A percentile compares a stretch with the other conserved stretches of the same genome.
phyloP scores from a whole-genome alignment of 2,113 vertebrate species.

The Indicator maculatus region DNA sequence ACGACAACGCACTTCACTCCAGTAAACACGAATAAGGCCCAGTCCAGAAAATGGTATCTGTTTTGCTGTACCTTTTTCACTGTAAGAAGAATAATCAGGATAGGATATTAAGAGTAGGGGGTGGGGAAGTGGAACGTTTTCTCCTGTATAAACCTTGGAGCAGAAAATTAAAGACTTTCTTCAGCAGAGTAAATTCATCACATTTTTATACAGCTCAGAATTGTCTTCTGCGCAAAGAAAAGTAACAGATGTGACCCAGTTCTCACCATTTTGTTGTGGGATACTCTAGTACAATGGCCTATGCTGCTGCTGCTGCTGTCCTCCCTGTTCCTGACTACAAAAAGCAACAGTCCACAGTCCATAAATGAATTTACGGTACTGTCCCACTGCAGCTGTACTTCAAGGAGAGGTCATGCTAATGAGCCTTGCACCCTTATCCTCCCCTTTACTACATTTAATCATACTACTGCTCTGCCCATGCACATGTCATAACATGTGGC shows the following conservation, averaged over 20 bases:
- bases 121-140: not conserved
- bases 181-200: conserved; percentile 4
- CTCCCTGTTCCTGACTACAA: not conserved
- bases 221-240: conserved; percentile 35
- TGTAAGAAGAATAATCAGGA: conserved; percentile 55
- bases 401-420: not conserved
- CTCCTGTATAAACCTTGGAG: not conserved
- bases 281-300: not conserved
- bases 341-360: not conserved
- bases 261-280: conserved; percentile 5
- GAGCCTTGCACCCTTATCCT: not conserved
- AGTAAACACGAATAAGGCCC: conserved; percentile 79
- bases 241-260: conserved; percentile 56
- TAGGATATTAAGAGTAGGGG: conserved; percentile 3
- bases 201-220: conserved; percentile 32
- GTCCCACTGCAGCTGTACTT: not conserved
- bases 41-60: conserved; percentile 74
- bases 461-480: not conserved
- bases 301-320: not conserved
- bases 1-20: conserved; percentile 83
- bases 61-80: conserved; percentile 81
- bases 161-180: conserved; percentile 9
- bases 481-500: not conserved
- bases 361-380: not conserved
- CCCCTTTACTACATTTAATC: not conserved